A percentile compares a stretch with the other conserved stretches of the same genome.
These are phyloP conservation scores for Eilema depressum DNA, from an alignment of 2,888 invertebrate species.

Conservation along the genomic window DNA sequence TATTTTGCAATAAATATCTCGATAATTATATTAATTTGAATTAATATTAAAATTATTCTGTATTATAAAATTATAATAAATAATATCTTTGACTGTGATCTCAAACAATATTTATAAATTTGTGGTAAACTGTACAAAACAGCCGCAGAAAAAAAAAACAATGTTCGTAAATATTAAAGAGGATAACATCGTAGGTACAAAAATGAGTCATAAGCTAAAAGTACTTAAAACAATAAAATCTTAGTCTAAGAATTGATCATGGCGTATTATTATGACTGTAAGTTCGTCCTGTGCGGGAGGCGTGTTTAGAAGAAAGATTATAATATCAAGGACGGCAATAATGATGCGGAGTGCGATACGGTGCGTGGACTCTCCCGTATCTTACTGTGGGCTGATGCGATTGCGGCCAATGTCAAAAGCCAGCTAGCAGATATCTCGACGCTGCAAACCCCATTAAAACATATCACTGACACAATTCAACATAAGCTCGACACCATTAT, in stretches of 20 bases:
- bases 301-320: slow-evolving; percentile 57
- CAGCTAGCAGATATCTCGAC: slow-evolving; percentile 87
- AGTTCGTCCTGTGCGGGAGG: slow-evolving; percentile 65
- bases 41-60: slow-evolving; percentile 74
- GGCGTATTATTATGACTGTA: slow-evolving; percentile 82
- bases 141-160: slow-evolving; percentile 66
- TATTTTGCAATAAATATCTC: slow-evolving; percentile 72
- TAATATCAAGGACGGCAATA: slow-evolving; percentile 81
- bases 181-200: slow-evolving; percentile 82
- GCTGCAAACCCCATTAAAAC: slow-evolving; percentile 87
- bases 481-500: slow-evolving; percentile 68
- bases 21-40: slow-evolving; percentile 71
- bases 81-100: slow-evolving; percentile 74
- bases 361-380: slow-evolving; percentile 80
- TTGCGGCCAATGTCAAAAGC: slow-evolving; percentile 86
- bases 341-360: slow-evolving; percentile 81
- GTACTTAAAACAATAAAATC: slow-evolving; percentile 76
- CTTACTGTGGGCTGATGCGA: slow-evolving; percentile 79
- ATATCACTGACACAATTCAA: slow-evolving; percentile 76
- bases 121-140: slow-evolving; percentile 81
- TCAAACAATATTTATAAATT: slow-evolving; percentile 79
- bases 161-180: slow-evolving; percentile 65
- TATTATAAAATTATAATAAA: slow-evolving; percentile 73
- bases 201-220: slow-evolving; percentile 76
- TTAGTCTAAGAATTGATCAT: slow-evolving; percentile 81